Evolutionary conservation across 2,113 vertebrate species (phyloP).

Genomic region (Lipotes vexillifer): DNA sequence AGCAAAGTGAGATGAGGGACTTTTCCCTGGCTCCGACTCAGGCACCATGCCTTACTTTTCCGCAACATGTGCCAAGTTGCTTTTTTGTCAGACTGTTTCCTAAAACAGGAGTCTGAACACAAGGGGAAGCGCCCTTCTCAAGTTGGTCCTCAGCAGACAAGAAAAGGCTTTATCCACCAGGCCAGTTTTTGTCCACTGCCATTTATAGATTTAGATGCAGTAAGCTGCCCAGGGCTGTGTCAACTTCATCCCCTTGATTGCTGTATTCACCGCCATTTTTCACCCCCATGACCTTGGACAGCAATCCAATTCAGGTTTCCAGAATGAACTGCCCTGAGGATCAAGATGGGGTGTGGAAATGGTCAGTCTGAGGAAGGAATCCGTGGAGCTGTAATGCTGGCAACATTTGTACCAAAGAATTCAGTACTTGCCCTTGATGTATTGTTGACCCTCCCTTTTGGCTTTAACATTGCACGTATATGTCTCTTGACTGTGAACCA

Average conservation of each 20-base stretch:
- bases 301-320: constrained; percentile 60
- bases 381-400: neutral
- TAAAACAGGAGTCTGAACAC: constrained; percentile 1
- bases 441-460: constrained; percentile 50
- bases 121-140: neutral
- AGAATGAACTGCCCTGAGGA: constrained; percentile 62
- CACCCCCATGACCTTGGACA: constrained; percentile 55
- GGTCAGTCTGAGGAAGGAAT: constrained; percentile 29
- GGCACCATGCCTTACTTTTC: constrained; percentile 48
- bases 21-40: constrained; percentile 60
- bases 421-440: constrained; percentile 37
- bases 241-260: neutral
- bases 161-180: constrained; percentile 17
- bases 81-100: constrained; percentile 46
- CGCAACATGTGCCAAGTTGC: constrained; percentile 46
- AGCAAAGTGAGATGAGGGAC: constrained; percentile 52
- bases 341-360: constrained; percentile 48
- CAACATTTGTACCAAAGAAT: constrained; percentile 34
- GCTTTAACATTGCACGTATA: neutral
- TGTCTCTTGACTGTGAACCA: neutral
- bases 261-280: constrained; percentile 1
- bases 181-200: constrained; percentile 16
- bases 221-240: neutral
- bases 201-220: constrained; percentile 37
- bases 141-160: constrained; percentile 7